Base-by-base conservation (phyloP, 2,797 vertebrate genomes). In the Pangasius larnaudii region DNA sequence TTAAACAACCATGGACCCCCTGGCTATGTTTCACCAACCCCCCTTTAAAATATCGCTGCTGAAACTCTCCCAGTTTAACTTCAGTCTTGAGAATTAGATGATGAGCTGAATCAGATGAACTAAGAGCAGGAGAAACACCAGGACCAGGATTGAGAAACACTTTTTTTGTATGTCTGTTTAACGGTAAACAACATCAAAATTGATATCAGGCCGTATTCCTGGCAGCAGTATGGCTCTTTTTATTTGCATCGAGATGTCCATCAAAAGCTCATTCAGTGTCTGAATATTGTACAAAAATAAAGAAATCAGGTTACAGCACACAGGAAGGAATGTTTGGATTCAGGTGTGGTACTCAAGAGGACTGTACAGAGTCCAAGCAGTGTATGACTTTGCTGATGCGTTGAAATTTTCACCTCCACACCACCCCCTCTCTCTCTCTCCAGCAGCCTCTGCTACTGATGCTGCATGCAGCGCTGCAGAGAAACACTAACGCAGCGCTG, bases 371-470 rank as follows among this genome's bases (percentile, higher is more conserved):
- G 58, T 71, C 67, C 33, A 39, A 61, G 82, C 88, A 46, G 74
- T 78, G 42, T 49, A 63, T 33, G 87, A 22, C 59, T 84, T n/a
- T 67, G 86, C 85, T 63, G 59, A 72, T 85, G 80, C 42, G 74
- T 81, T 30, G 36, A 79, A 80, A 86, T 59, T 4, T 30, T 82
- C 36, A 27, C 65, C 75, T 59, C 61, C 75, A 71, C 46, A 63
- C 58, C 72, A 59, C 86, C 53, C 18, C 46, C 61, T 22, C 24
- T 42, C n/a, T 53, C 71, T 39, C 27, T n/a, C n/a, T n/a, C n/a
- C 74, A 84, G 53, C 77, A 86, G 56, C 13, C 36, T 63, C 71
- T 65, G 72, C 65, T 81, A 39, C 33, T 16, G 71, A 61, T 79
- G 65, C 51, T 67, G 42, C 51, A 63, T 82, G 74, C 86, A 87